phyloP scores from a whole-genome alignment of 2,797 vertebrate genomes.

The Danio jaintianensis region DNA sequence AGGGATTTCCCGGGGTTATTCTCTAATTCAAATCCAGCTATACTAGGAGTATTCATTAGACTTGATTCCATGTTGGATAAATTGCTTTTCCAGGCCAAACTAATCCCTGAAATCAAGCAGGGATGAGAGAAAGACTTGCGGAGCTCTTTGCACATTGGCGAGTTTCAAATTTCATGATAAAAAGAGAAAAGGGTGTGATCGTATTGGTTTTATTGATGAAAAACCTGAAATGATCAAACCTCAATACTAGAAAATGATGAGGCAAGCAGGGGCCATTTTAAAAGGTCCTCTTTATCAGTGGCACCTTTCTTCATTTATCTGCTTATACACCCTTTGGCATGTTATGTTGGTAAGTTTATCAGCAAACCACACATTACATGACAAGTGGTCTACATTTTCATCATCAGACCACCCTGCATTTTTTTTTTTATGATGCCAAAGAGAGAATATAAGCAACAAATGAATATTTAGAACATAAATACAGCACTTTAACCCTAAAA shows the following conservation, averaged over 20 bases:
- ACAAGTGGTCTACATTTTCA: constrained; percentile 20
- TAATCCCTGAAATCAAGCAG: constrained; percentile 38
- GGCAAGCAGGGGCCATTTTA: not conserved
- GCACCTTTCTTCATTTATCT: constrained; percentile 49
- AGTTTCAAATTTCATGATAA: not conserved
- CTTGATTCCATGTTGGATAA: constrained; percentile 75
- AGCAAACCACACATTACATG: constrained; percentile 41
- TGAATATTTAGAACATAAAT: too few species aligned
- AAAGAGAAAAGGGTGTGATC: not conserved
- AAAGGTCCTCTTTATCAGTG: constrained; percentile 30
- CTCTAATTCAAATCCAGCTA: constrained; percentile 71
- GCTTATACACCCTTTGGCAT: constrained; percentile 44
- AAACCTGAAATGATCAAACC: not conserved
- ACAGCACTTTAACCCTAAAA: too few species aligned
- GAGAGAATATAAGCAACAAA: not conserved
- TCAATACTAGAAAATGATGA: constrained; percentile 2
- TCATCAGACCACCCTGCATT: not conserved
- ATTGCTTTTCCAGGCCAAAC: constrained; percentile 74
- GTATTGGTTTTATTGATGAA: not conserved
- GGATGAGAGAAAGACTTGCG: constrained; percentile 1
- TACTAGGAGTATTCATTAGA: constrained; percentile 75
- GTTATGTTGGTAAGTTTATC: constrained; percentile 56
- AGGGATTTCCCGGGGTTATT: constrained; percentile 66
- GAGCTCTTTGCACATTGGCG: constrained; percentile 30
- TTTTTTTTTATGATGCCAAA: too few species aligned